Evolutionary conservation across 2,113 vertebrate genomes (phyloP), one percentile per base, ranked within the genome.

Genomic region (Opisthocomus hoazin): DNA sequence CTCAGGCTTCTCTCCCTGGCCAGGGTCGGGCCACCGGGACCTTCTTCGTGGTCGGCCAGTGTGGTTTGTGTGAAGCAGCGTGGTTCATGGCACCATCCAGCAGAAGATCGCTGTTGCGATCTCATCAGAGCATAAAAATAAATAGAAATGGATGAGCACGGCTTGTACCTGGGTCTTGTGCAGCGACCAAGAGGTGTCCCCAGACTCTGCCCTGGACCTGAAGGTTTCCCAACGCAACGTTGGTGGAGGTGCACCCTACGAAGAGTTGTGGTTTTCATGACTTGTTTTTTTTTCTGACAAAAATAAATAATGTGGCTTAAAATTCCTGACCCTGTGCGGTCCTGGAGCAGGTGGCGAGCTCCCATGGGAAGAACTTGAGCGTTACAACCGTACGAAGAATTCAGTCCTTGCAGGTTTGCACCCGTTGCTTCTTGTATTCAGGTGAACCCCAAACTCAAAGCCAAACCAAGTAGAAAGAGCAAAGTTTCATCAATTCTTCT

Each of bases 381-480:
- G 54, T 56, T 76, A 61, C 48, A 79, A 21, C 15, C 2, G 0
- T 11, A 3, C 36, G 8, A 15, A 84, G 74, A 48, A 66, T 70
- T 78, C 46, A 39, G 34, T 34, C 37, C 27, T 32, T 13, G 4
- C 0, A 1, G 45, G 36, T 71, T 81, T 81, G 43, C 0, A 0
- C 24, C 65, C 41, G 0, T 65, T 75, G 39, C 45, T 78, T 79
- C 39, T 57, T 36, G 23, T 60, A n/a, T 71, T 87, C 45, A 30
- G 14, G 30, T 57, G 50, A 87, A 65, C 74, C 70, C 77, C 16
- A 1, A 88, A 69, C 65, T 91, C 92, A 93, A 82, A 94, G 95
- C 92, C 92, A 96, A 96, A 79, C 77, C 50, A 15, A 84, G 65
- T 15, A 89, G 87, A 94, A 96, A 95, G 92, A 84, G 77, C 32